Percentiles rank a stretch among this genome's conserved stretches.
Evolutionary conservation across 2,797 vertebrate species (phyloP).

Genomic region (Amazona finschi): DNA sequence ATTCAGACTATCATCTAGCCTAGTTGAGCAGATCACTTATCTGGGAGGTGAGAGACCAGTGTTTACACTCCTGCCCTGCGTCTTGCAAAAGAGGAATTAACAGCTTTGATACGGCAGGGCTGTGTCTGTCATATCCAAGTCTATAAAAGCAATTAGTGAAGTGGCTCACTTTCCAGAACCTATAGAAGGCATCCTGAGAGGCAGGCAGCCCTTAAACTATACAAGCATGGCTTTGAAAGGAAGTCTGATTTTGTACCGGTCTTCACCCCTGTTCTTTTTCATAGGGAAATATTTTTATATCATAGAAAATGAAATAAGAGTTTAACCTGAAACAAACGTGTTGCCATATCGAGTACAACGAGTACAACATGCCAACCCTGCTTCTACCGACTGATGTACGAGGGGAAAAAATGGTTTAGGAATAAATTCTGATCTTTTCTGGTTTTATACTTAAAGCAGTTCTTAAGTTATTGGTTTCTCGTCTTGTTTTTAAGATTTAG

Average conservation of each 20-base stretch:
- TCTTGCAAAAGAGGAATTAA: not conserved
- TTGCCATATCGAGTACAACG: not conserved
- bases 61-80: not conserved
- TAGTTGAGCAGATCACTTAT: not conserved
- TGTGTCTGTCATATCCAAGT: not conserved
- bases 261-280: not conserved
- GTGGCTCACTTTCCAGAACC: fast-evolving
- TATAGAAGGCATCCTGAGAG: not conserved
- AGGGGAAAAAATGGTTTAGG: not conserved
- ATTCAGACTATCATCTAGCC: not conserved
- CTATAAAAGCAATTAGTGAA: fast-evolving
- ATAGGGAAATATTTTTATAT: not conserved
- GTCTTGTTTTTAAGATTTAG: not conserved
- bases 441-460: not conserved
- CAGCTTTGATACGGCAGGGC: not conserved
- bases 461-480: not conserved
- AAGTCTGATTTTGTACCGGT: not conserved
- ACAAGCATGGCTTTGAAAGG: not conserved
- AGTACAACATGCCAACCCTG: no score
- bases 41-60: not conserved
- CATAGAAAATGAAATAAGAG: not conserved
- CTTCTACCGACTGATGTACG: fast-evolving
- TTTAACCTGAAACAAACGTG: not conserved
- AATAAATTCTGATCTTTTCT: not conserved
- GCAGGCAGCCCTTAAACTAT: not conserved